phyloP scores from a whole-genome alignment of 2,797 vertebrate genomes.

The Potorous gilbertii region DNA sequence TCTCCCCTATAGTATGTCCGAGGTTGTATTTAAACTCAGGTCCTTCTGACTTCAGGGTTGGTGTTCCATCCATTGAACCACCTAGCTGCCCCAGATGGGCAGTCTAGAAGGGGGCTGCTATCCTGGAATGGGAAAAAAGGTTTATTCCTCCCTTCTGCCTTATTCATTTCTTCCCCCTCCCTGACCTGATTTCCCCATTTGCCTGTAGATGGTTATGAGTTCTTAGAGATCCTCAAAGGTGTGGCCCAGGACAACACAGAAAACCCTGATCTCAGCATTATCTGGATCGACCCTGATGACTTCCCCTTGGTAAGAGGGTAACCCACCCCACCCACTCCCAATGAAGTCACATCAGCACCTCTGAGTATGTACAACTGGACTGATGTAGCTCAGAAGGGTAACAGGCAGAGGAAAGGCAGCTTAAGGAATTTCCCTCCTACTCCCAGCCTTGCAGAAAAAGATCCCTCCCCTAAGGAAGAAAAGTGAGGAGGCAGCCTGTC shows the following conservation, averaged over 20 bases:
- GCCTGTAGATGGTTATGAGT: conserved; percentile 91
- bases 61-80: too few species aligned
- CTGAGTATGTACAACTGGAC: not conserved
- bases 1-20: too few species aligned
- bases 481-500: not conserved
- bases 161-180: not conserved
- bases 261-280: conserved; percentile 94
- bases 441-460: not conserved
- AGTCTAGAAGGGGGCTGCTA: conserved; percentile 3
- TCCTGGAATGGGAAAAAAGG: not conserved
- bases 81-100: too few species aligned
- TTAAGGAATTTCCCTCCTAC: not conserved
- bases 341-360: not conserved
- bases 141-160: not conserved
- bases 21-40: too few species aligned
- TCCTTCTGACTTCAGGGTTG: too few species aligned
- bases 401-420: not conserved
- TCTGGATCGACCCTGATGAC: conserved; percentile 95
- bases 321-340: not conserved
- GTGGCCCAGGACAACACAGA: conserved; percentile 94
- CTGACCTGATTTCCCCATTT: not conserved
- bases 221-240: conserved; percentile 94
- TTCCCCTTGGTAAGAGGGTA: conserved; percentile 91
- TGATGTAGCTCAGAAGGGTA: not conserved
- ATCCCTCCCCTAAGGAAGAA: not conserved